Base-by-base conservation (phyloP, 2,888 invertebrate species). In the Sinhomidia bicolor region DNA sequence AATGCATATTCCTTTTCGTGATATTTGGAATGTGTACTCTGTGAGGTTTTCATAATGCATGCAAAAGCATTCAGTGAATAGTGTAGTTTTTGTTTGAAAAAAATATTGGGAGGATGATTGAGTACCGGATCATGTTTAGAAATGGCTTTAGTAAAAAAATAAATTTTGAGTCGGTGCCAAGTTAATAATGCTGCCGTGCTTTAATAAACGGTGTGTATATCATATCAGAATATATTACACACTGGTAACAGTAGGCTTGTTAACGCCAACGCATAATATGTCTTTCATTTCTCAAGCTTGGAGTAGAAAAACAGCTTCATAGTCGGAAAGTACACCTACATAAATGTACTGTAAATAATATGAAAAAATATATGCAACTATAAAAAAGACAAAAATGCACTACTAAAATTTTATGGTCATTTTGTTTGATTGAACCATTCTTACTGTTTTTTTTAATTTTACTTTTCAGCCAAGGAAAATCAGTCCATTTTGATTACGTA, bases 401-500 rank as follows among this genome's bases (percentile, higher is more conserved):
- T n/a, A n/a, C n/a, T n/a, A n/a, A n/a, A 47, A 12, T 47, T 47
- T 5, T 47, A 51, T n/a, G 6, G 6, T 6, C 6, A 14, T 10
- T 51, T 14, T 51, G n/a, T n/a, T 51, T n/a, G 51, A 51, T 51
- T 14, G 51, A 51, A 12, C 17, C n/a, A 17, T 51, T 51, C 17
- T 51, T n/a, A 51, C 14, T 51, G 14, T 5, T n/a, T 51, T 51
- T 51, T 76, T 57, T 32, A 12, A 36, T 29, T n/a, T n/a, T n/a
- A n/a, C n/a, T n/a, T n/a, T n/a, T n/a, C 99, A 97, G 96, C 99
- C 96, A 97, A 98, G 95, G 99, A 99, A 95, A 98, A 99, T 96
- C 99, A 99, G 96, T 99, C 99, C 95, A 99, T 99, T 98, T 97
- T 99, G 97, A 99, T 99, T 96, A 99, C 97, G 97, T 97, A 95